phyloP scores from a whole-genome alignment of 2,888 invertebrate species.

The Criorhina ranunculi region DNA sequence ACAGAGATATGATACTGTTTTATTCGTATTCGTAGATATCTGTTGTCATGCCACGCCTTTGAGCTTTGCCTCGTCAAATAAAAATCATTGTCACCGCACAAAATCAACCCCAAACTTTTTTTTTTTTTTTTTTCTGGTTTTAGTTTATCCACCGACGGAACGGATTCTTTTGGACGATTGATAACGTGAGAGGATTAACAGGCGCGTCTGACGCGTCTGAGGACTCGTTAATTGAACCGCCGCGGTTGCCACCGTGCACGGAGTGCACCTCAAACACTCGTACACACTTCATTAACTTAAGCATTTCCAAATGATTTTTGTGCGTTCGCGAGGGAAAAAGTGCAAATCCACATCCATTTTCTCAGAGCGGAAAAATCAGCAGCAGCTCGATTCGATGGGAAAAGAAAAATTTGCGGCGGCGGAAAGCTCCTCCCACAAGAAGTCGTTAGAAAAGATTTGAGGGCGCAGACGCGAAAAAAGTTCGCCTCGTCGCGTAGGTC shows the following conservation, averaged over 20 bases:
- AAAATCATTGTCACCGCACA: slow-evolving; percentile 77
- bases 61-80: slow-evolving; percentile 76
- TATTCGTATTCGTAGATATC: slow-evolving; percentile 77
- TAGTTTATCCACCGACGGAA: slow-evolving; percentile 60
- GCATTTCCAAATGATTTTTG: slow-evolving; percentile 62
- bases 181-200: slow-evolving; percentile 41
- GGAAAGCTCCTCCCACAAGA: slow-evolving; percentile 75
- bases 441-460: slow-evolving; percentile 61
- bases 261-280: slow-evolving; percentile 59
- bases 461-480: slow-evolving; percentile 74
- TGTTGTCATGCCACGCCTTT: slow-evolving; percentile 76
- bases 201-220: slow-evolving; percentile 31
- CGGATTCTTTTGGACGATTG: slow-evolving; percentile 30
- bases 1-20: slow-evolving; percentile 77
- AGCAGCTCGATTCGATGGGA: slow-evolving; percentile 36
- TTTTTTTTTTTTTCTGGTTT: slow-evolving; percentile 13
- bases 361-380: slow-evolving; percentile 42
- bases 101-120: slow-evolving; percentile 70
- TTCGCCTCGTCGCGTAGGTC: slow-evolving; percentile 59
- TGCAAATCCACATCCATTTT: slow-evolving; percentile 73
- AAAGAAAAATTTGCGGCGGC: slow-evolving; percentile 56
- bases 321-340: slow-evolving; percentile 60
- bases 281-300: slow-evolving; percentile 67
- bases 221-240: slow-evolving; percentile 51
- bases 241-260: slow-evolving; percentile 42